Base-by-base conservation (phyloP, 2,113 vertebrate genomes). In the Propithecus coquereli region DNA sequence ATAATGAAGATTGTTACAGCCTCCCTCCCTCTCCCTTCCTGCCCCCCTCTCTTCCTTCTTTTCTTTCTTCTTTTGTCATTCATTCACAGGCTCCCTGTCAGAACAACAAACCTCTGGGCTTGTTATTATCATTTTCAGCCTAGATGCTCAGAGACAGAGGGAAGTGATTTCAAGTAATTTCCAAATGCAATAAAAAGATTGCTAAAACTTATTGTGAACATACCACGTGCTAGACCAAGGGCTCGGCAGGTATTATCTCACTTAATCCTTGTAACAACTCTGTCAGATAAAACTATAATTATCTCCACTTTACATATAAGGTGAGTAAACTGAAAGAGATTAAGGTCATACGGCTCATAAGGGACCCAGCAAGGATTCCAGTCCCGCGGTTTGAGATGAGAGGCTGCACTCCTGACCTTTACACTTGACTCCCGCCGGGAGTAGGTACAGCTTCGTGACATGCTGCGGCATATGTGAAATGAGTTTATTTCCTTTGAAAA, bases 131-230 rank as follows among this genome's bases (percentile, higher is more conserved):
- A 2, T 81, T 94, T 76, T 47, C 16, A 34, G 80, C 20, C 59
- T 50, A 66, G 70, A 71, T 81, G 81, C 52, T 94, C 66, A 81
- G 87, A 66, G 76, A 61, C 30, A 88, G 57, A 94, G 85, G 71
- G 52, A 61, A 89, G 76, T 87, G 77, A 83, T 65, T 90, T 52
- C 77, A 93, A 94, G 76, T 65, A 50, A 92, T 63, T 54, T 47
- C 57, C 45, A 80, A 94, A 88, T 71, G 79, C 47, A 91, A 81
- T 88, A 52, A 84, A 87, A 77, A 86, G 63, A 76, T 76, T 52
- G 63, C 57, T 57, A 80, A 95, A 68, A 79, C 65, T 27, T 73
- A 91, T 30, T 91, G 61, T 40, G 43, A 90, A 50, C 32, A 13
- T 14, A 54, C 50, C 17, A 25, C 27, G 22, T 8, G n/a, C 52